These are phyloP conservation scores for Falcaria lacertinaria DNA, from an alignment of 2,888 invertebrate species.

Conservation along the genomic window DNA sequence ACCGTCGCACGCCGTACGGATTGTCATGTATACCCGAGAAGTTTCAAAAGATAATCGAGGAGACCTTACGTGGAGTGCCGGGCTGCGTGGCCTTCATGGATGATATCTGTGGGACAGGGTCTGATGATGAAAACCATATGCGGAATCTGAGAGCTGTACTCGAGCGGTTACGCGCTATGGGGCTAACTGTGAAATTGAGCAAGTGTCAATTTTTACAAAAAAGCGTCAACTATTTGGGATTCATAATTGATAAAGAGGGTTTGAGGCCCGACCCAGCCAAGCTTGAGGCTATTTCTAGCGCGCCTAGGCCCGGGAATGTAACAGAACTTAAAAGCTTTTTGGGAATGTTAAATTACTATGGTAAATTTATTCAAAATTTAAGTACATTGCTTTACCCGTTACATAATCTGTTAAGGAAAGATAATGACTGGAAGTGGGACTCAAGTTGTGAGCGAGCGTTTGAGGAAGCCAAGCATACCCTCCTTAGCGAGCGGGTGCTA, in stretches of 20 bases:
- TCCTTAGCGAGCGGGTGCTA: no score
- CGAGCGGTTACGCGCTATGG: slow-evolving; percentile 4
- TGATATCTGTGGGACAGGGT: slow-evolving; percentile 11
- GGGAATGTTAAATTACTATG: not conserved
- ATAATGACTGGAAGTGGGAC: not conserved
- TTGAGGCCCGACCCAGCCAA: not conserved
- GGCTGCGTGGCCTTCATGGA: slow-evolving; percentile 17
- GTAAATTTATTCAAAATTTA: not conserved
- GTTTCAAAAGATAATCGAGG: slow-evolving; percentile 27
- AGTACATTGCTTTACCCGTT: not conserved
- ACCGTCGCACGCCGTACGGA: no score
- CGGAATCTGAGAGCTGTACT: slow-evolving; percentile 18
- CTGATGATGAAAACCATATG: slow-evolving; percentile 4
- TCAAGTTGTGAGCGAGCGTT: not conserved
- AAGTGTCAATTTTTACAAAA: not conserved
- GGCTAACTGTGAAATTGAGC: not conserved
- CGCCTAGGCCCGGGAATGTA: not conserved
- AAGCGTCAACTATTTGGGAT: not conserved
- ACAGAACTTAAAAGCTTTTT: not conserved
- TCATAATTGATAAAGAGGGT: not conserved
- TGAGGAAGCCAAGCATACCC: not conserved
- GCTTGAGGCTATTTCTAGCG: not conserved
- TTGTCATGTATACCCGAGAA: slow-evolving; percentile 17
- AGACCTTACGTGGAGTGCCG: slow-evolving; percentile 18
- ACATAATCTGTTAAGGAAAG: not conserved